A percentile compares a stretch with the other conserved stretches of the same genome.
These are phyloP conservation scores for Drosophila aldrichi DNA, from an alignment of 2,888 invertebrate genomes.

Conservation along the genomic window DNA sequence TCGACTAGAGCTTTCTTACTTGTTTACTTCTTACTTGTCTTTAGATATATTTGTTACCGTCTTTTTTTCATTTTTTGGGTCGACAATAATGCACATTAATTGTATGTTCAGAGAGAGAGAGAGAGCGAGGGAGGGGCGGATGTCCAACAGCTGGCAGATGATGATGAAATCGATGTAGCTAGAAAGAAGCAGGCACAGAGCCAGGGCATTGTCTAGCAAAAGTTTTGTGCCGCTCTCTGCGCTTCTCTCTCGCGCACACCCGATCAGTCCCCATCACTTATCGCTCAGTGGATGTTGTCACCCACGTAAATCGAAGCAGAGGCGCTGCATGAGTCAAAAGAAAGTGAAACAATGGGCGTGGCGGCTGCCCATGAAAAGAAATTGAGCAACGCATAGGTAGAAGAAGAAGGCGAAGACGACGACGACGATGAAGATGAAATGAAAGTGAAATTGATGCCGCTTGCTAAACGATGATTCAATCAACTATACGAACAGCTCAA, in stretches of 20 bases:
- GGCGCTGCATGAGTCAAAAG: constrained; percentile 57
- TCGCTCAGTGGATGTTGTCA: constrained; percentile 57
- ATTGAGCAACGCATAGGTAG: constrained; percentile 44
- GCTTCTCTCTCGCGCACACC: background rate
- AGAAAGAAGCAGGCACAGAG: constrained; percentile 48
- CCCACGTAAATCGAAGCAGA: constrained; percentile 58
- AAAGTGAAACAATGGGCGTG: constrained; percentile 63
- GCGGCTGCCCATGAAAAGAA: constrained; percentile 67
- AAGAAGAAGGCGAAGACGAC: constrained; percentile 35
- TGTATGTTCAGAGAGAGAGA: constrained; percentile 38
- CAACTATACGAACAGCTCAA: constrained; percentile 7
- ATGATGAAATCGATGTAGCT: constrained; percentile 38
- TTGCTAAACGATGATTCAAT: constrained; percentile 70
- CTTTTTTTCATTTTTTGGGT: constrained; percentile 19
- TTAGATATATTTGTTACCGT: constrained; percentile 1
- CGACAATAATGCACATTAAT: constrained; percentile 75
- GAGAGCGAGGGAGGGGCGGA: background rate
- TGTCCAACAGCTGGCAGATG: constrained; percentile 30
- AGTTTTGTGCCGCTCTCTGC: background rate
- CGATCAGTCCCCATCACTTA: background rate
- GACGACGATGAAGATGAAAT: constrained; percentile 36
- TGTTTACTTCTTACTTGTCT: constrained; percentile 16
- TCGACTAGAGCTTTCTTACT: no score
- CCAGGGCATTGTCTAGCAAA: constrained; percentile 55
- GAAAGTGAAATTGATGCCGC: constrained; percentile 68